Conservation (phyloP, 1,140 invertebrate species). For the Anagrus nilaparvatae region DNA sequence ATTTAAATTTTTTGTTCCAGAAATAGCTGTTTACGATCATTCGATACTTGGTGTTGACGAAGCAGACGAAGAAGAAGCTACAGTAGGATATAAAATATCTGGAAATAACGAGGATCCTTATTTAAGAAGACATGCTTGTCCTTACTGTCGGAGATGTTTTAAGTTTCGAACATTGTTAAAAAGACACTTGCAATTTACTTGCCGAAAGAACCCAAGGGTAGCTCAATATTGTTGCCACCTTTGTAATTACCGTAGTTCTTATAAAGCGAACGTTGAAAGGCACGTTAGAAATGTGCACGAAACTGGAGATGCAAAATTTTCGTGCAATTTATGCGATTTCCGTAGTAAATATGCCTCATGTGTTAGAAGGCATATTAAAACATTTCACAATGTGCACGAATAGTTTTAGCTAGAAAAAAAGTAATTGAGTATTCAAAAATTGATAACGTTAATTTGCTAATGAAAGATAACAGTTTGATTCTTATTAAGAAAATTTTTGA, state of each 20-base stretch:
- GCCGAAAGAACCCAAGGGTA: slow-evolving; percentile 31
- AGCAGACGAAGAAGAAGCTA: slow-evolving; percentile 27
- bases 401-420: not conserved
- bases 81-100: slow-evolving; percentile 11
- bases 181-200: slow-evolving; percentile 36
- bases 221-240: slow-evolving; percentile 28
- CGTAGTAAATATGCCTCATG: slow-evolving; percentile 36
- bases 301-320: slow-evolving; percentile 28
- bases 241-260: slow-evolving; percentile 34
- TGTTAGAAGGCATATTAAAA: slow-evolving; percentile 32
- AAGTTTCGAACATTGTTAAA: slow-evolving; percentile 33
- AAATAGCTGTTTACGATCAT: not conserved
- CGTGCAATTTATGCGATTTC: slow-evolving; percentile 34
- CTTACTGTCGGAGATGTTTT: slow-evolving; percentile 36
- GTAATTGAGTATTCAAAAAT: too few relatives aligned
- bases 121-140: slow-evolving; percentile 31
- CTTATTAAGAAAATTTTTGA: too few relatives aligned
- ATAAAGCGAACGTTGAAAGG: slow-evolving; percentile 35
- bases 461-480: too few relatives aligned
- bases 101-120: too few relatives aligned
- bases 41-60: slow-evolving; percentile 8
- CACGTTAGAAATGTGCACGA: slow-evolving; percentile 35
- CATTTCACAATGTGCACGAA: slow-evolving; percentile 23
- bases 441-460: too few relatives aligned
- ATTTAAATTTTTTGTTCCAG: not conserved